These are phyloP conservation scores for Pseudomyrmex cubaensis DNA, from an alignment of 1,140 invertebrate species.

Conservation along the genomic window DNA sequence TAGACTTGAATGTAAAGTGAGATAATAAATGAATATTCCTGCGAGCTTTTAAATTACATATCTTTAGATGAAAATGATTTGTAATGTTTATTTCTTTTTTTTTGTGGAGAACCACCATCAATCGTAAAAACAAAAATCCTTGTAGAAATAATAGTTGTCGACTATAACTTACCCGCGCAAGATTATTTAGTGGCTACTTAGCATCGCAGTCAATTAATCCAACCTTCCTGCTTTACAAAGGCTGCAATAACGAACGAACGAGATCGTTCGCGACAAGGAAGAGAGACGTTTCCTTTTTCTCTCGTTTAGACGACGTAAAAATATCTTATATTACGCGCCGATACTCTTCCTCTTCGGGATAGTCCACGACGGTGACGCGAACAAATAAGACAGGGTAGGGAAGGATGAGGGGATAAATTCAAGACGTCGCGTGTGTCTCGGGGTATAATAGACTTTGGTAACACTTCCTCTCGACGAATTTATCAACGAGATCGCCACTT, in stretches of 20 bases:
- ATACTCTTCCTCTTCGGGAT: slow-evolving; percentile 41
- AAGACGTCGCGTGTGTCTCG: slow-evolving; percentile 32
- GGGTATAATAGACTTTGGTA: slow-evolving; percentile 54
- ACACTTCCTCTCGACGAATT: slow-evolving; percentile 59
- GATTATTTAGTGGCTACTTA: slow-evolving; percentile 27
- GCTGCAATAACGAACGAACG: slow-evolving; percentile 20
- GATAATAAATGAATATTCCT: neutral
- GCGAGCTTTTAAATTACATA: neutral
- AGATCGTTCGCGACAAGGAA: neutral
- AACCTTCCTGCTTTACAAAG: slow-evolving; percentile 16
- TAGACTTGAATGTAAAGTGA: neutral
- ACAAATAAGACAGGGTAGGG: slow-evolving; percentile 35
- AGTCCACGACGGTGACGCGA: slow-evolving; percentile 22
- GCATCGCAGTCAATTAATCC: slow-evolving; percentile 38
- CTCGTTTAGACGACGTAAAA: slow-evolving; percentile 1
- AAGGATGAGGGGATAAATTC: slow-evolving; percentile 51
- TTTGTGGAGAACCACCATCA: neutral
- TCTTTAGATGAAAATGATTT: slow-evolving; percentile 2
- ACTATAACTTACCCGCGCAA: slow-evolving; percentile 32
- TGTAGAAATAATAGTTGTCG: slow-evolving; percentile 5
- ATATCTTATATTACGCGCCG: slow-evolving; percentile 46
- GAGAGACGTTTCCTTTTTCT: neutral
- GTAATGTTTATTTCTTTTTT: neutral
- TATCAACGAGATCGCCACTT: slow-evolving; percentile 58
- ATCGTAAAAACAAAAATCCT: slow-evolving; percentile 2